A percentile compares a stretch with the other conserved stretches of the same genome.
Evolutionary conservation across 2,113 vertebrate species (phyloP).

Genomic region (Geococcyx californianus): DNA sequence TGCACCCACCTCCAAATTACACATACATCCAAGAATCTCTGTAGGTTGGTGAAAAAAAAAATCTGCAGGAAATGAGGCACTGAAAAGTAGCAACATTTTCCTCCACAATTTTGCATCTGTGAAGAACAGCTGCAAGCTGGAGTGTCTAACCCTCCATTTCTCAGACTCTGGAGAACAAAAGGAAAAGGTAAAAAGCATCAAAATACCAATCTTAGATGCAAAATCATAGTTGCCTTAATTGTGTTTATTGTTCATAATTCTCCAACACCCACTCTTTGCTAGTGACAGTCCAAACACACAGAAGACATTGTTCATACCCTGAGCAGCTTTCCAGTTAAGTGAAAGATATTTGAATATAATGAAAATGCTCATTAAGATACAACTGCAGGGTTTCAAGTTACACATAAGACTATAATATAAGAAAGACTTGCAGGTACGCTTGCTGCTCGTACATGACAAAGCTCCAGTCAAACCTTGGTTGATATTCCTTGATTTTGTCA

Average conservation of each 20-base stretch:
- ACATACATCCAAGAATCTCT: slow-evolving; percentile 40
- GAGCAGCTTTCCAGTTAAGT: not conserved
- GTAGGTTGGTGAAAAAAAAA: not conserved
- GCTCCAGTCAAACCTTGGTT: not conserved
- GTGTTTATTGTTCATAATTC: not conserved
- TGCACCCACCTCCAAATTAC: slow-evolving; percentile 48
- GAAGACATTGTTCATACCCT: not conserved
- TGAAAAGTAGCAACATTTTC: not conserved
- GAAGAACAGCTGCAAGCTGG: not conserved
- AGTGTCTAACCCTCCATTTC: not conserved
- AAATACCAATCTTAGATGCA: not conserved
- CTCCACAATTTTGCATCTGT: not conserved
- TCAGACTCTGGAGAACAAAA: not conserved
- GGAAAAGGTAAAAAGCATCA: not conserved
- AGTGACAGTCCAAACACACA: not conserved
- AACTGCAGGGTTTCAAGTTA: not conserved
- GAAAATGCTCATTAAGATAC: not conserved
- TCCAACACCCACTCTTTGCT: not conserved
- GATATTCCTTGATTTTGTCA: not conserved
- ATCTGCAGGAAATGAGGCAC: not conserved
- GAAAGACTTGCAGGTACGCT: not conserved
- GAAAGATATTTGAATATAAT: not conserved
- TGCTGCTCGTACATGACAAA: accelerated
- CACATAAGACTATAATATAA: not conserved
- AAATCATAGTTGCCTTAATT: not conserved